Evolutionary conservation across 1,140 invertebrate species (phyloP).

Genomic region (Sminthurinus signatus): DNA sequence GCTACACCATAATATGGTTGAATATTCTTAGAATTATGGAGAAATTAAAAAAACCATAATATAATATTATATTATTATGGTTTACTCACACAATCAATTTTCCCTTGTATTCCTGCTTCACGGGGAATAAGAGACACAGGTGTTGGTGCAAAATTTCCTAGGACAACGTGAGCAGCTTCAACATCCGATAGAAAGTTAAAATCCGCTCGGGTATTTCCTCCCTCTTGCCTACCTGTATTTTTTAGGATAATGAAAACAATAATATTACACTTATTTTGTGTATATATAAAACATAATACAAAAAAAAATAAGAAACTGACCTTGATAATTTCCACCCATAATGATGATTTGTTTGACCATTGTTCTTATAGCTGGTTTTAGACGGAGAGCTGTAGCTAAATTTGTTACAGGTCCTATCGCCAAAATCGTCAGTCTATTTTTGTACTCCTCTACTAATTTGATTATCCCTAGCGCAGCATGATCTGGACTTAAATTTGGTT

Average conservation of each 20-base stretch:
- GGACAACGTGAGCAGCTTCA: conserved; percentile 67
- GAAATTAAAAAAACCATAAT: no score
- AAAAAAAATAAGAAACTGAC: no score
- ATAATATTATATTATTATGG: no score
- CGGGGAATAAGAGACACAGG: conserved; percentile 59
- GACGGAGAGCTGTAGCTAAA: conserved; percentile 61
- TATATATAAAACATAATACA: no score
- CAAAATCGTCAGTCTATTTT: conserved; percentile 55
- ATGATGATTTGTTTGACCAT: conserved; percentile 59
- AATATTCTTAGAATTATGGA: no score
- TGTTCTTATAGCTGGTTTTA: conserved; percentile 59
- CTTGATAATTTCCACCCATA: conserved; percentile 69
- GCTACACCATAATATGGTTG: no score
- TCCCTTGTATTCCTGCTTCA: no score
- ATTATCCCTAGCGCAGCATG: conserved; percentile 50
- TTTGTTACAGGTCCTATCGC: conserved; percentile 70
- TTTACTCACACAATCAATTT: no score
- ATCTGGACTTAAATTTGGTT: conserved; percentile 39
- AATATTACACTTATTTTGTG: no score
- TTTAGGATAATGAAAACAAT: no score
- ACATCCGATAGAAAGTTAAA: conserved; percentile 74
- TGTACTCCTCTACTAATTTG: conserved; percentile 49
- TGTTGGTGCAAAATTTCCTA: conserved; percentile 49
- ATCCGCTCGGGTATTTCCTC: conserved; percentile 56
- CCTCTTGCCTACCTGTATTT: conserved; percentile 17